Base-by-base conservation (phyloP, 1,140 invertebrate genomes). In the Aphidius gifuensis region DNA sequence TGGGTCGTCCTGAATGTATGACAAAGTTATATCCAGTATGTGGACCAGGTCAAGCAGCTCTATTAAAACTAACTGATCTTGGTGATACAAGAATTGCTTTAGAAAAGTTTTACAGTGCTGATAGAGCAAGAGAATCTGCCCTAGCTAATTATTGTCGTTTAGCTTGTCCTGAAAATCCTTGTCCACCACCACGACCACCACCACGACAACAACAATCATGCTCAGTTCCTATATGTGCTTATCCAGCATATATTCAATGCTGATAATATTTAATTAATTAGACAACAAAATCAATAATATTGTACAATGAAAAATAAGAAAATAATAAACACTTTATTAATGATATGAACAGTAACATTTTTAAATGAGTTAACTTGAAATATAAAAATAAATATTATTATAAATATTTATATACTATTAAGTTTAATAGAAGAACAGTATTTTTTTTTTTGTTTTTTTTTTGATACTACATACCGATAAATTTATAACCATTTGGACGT, bases 401-500 rank as follows among this genome's bases (percentile, higher is more conserved):
- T 49, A n/a, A 16, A 9, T 49, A 49, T 49, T 49, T 23, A 49
- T 23, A 23, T 49, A n/a, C 32, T n/a, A 49, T 16, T 6, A 49
- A 6, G 50, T 38, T 39, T 9, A 38, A 39, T n/a, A n/a, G n/a
- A n/a, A n/a, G 48, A 16, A 50, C n/a, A 50, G 23, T 6, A 50
- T 6, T 50, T 50, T 32, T 16, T 50, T 11, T 11, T 6, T 50
- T 50, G 1, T 44, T 7, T 7, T 7, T 44, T 44, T 44, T 44
- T 44, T 44, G 6, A 44, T 16, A 16, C 16, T 43, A 55, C 53
- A 43, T 3, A 53, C 53, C 39, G 66, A 74, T 77, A 66, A 91
- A 83, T 76, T 90, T 85, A 72, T 94, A 97, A 75, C 90, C 87
- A n/a, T 84, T 83, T 9, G 87, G 89, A 80, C 92, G 93, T 72